phyloP scores from a whole-genome alignment of 2,797 vertebrate species.

The Myotis findleyi region DNA sequence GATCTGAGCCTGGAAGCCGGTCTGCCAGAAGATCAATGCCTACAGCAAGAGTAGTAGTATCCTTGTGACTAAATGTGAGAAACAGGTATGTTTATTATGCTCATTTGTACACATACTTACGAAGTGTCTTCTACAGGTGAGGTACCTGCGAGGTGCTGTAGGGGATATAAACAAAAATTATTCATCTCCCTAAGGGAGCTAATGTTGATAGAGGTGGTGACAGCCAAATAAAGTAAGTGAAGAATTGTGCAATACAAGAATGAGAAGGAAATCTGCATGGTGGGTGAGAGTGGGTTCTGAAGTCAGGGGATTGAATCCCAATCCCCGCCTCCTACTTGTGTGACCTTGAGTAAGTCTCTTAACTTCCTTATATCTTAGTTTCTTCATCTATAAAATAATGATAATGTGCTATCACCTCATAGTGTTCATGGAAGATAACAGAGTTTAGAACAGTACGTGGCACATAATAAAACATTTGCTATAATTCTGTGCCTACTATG shows the following conservation, averaged over 20 bases:
- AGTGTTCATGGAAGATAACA: neutral
- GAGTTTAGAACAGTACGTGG: neutral
- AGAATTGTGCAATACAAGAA: neutral
- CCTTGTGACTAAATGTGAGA: neutral
- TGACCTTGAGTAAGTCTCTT: constrained; percentile 26
- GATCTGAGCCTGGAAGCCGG: neutral
- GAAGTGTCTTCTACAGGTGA: constrained; percentile 35
- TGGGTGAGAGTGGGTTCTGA: neutral
- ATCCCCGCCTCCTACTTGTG: neutral
- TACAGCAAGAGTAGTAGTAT: neutral
- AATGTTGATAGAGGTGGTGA: neutral
- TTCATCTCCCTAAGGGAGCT: neutral
- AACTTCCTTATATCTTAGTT: constrained; percentile 36
- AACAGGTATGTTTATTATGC: neutral
- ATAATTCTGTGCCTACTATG: neutral
- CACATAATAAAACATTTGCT: neutral
- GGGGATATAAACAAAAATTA: neutral
- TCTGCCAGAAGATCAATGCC: neutral
- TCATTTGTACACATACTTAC: neutral
- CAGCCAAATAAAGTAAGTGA: neutral
- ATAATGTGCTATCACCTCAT: neutral
- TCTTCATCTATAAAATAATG: constrained; percentile 49
- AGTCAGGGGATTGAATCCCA: neutral
- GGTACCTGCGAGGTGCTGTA: neutral
- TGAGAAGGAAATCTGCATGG: neutral